phyloP scores from a whole-genome alignment of 2,797 vertebrate genomes.

The Malurus splendens region DNA sequence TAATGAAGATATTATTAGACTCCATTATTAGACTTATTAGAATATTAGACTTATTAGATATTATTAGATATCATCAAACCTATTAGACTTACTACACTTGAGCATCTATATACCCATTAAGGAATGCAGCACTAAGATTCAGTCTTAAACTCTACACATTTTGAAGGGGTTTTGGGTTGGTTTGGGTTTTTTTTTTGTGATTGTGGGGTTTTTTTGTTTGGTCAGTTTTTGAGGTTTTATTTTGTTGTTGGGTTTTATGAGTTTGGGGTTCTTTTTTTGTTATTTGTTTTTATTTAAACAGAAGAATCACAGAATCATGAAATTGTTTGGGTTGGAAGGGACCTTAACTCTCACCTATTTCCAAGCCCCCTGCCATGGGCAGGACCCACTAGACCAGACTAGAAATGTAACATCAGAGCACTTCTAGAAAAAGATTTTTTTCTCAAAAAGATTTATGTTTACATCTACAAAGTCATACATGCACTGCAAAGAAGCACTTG shows the following conservation, averaged over 20 bases:
- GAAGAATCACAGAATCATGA: not conserved
- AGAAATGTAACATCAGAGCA: not conserved
- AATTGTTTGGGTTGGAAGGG: not conserved
- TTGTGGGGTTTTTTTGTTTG: fast-evolving
- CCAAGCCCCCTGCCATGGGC: not conserved
- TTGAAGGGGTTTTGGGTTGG: not conserved
- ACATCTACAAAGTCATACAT: not conserved
- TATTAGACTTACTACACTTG: not conserved
- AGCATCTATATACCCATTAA: not conserved
- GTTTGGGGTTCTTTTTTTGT: not conserved
- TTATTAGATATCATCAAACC: not conserved
- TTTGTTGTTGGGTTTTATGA: fast-evolving
- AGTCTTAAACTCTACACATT: not conserved
- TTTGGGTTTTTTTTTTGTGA: not conserved
- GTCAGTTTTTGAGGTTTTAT: not conserved
- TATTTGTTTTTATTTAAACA: not conserved
- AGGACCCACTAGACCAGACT: not conserved
- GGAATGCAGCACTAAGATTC: not conserved
- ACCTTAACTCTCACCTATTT: fast-evolving
- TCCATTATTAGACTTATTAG: not conserved
- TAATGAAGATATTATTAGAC: not conserved
- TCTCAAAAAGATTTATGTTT: not conserved
- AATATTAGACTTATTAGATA: not conserved
- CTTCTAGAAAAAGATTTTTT: not conserved
- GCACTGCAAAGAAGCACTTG: not conserved